Evolutionary conservation across 2,113 vertebrate species (phyloP).

Genomic region (Rhombomys opimus): DNA sequence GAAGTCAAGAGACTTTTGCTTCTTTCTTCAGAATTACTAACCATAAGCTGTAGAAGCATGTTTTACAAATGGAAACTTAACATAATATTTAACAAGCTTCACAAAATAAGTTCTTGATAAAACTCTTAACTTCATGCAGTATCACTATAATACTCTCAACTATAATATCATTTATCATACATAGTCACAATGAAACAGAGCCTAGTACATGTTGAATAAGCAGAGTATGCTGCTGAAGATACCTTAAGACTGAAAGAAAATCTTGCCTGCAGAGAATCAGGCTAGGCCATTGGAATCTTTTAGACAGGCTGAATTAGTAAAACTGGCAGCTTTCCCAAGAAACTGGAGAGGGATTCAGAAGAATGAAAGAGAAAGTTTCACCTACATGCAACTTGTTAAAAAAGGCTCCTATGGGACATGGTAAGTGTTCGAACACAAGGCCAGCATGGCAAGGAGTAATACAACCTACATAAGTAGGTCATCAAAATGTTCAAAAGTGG

Average conservation of each 20-base stretch:
- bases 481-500: not conserved
- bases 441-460: not conserved
- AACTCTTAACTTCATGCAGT: not conserved
- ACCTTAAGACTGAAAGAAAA: not conserved
- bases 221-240: not conserved
- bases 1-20: not conserved
- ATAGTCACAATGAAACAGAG: not conserved
- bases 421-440: not conserved
- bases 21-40: not conserved
- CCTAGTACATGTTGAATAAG: not conserved
- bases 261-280: conserved; percentile 11
- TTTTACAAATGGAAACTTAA: not conserved
- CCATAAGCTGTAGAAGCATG: not conserved
- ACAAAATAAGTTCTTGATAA: conserved; percentile 43
- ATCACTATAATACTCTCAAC: not conserved
- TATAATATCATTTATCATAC: not conserved
- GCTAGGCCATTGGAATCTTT: not conserved
- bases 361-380: not conserved
- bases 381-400: not conserved
- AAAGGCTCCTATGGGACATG: not conserved
- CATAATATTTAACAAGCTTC: conserved; percentile 45
- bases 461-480: not conserved
- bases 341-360: not conserved
- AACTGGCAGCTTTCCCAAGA: conserved; percentile 14
- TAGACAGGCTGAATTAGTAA: conserved; percentile 26